These are phyloP conservation scores for Pterostichus madidus DNA, from an alignment of 2,888 invertebrate species.

Conservation along the genomic window DNA sequence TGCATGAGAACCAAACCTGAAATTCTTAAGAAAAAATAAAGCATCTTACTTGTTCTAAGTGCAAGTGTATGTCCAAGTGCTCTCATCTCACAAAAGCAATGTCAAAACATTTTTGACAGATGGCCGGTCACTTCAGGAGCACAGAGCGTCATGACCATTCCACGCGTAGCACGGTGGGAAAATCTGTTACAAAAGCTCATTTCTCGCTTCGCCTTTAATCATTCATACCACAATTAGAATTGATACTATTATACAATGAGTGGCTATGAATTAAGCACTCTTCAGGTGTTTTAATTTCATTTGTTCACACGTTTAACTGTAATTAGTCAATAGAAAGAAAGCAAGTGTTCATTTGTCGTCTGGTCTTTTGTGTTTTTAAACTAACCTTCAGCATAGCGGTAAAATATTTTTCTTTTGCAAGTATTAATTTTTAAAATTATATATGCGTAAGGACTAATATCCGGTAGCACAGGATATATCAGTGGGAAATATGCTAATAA, in stretches of 20 bases:
- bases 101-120: constrained; percentile 14
- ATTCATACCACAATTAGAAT: constrained; percentile 24
- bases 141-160: constrained; percentile 18
- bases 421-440: constrained; percentile 33
- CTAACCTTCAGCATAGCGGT: constrained; percentile 4
- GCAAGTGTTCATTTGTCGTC: background rate
- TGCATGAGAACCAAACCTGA: no score
- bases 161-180: constrained; percentile 42
- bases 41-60: constrained; percentile 3
- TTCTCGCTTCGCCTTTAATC: constrained; percentile 5
- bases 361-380: background rate
- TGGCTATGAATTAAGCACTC: constrained; percentile 27
- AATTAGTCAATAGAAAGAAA: constrained; percentile 1
- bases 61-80: constrained; percentile 1
- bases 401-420: constrained; percentile 2
- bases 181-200: constrained; percentile 12
- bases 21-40: no score
- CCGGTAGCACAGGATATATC: constrained; percentile 53
- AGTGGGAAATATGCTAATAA: constrained; percentile 33
- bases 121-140: constrained; percentile 2
- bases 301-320: constrained; percentile 38
- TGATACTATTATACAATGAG: constrained; percentile 18
- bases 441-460: constrained; percentile 50
- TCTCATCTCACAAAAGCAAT: background rate
- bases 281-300: background rate